A percentile compares a stretch with the other conserved stretches of the same genome.
phyloP scores from a whole-genome alignment of 2,113 vertebrate genomes.

The Pogona vitticeps region DNA sequence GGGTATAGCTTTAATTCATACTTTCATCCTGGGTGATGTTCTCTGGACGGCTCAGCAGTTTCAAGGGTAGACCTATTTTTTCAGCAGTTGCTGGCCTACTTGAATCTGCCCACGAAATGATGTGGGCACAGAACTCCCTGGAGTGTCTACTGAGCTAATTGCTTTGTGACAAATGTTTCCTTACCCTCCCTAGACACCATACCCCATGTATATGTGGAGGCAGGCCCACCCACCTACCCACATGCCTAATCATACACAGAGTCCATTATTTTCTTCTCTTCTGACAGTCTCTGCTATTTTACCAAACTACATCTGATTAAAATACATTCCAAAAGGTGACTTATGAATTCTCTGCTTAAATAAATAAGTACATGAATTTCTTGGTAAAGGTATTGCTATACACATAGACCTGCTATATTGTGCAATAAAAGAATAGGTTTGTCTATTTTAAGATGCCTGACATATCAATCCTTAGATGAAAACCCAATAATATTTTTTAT shows the following conservation, averaged over 20 bases:
- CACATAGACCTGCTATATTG: constrained; percentile 2
- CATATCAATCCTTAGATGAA: neutral
- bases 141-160: constrained; percentile 29
- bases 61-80: neutral
- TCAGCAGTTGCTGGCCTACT: neutral
- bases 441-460: neutral
- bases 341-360: neutral
- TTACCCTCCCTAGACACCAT: constrained; percentile 28
- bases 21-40: constrained; percentile 33
- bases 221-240: no score
- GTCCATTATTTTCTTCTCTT: neutral
- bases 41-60: neutral
- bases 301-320: constrained; percentile 19
- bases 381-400: neutral
- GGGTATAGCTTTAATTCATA: neutral
- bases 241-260: neutral
- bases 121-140: constrained; percentile 25
- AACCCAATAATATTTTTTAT: neutral
- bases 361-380: neutral
- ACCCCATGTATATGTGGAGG: no score
- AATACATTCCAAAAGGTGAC: constrained; percentile 4
- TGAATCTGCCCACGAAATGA: neutral
- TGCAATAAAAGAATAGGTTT: neutral
- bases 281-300: constrained; percentile 25
- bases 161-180: constrained; percentile 31